Base-by-base conservation (phyloP, 2,113 vertebrate species). In the Hippocampus zosterae region DNA sequence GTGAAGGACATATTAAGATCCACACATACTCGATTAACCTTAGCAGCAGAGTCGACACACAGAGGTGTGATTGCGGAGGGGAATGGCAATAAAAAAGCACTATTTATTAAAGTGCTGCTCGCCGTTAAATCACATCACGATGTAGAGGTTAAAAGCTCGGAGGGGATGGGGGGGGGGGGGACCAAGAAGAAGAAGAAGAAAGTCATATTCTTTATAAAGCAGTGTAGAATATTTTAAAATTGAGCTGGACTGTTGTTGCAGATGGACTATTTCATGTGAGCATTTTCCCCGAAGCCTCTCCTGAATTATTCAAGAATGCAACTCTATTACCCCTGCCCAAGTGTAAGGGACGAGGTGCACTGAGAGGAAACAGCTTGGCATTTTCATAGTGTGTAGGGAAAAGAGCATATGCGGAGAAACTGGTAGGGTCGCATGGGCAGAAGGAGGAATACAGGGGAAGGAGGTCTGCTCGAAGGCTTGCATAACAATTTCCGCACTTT, bases 271-370 rank as follows among this genome's bases (percentile, higher is more conserved):
- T 40, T 62, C 60, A 40, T 62, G 33, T 62, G 56, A 59, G 61
- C 66, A 64, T 68, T 25, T 5, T 40, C 75, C 83, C 70, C 3
- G 8, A 37, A 76, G 84, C 50, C 29, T 63, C 74, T 78, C 16
- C 74, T 88, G 69, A 77, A 84, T 88, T 84, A 84, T 83, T 88
- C 52, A 84, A 71, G 42, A 50, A 60, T 41, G 42, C 53, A 66
- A 72, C 69, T 73, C 62, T 78, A 78, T 79, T 72, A 73, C 68
- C 72, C 56, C 21, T 5, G 57, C 61, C 67, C 60, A 67, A 78
- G 78, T 8, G 1, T 33, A 40, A 40, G 69, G 37, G 44, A 73
- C 2, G 0, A 52, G 48, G 16, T 29, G 15, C 18, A 21, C 25
- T 21, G 16, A 53, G 48, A 37, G 48, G 29, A 21, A 25, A 25